Evolutionary conservation across 2,888 invertebrate species (phyloP).

Genomic region (Cerastoderma edule): DNA sequence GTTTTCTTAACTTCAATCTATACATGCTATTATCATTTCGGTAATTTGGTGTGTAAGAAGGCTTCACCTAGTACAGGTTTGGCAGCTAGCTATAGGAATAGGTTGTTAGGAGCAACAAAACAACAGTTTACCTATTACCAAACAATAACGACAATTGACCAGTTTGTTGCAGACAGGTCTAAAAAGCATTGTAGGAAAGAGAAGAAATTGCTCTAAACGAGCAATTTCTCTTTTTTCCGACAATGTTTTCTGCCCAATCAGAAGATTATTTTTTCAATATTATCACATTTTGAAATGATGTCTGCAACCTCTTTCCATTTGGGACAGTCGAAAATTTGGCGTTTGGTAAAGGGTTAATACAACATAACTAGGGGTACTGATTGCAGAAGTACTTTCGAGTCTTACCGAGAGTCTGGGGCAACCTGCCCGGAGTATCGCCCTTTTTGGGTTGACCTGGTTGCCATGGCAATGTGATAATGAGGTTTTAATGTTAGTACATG

Average conservation of each 20-base stretch:
- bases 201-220: not conserved
- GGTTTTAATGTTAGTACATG: constrained; percentile 13
- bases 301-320: not conserved
- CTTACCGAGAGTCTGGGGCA: constrained; percentile 33
- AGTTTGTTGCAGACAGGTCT: too few relatives aligned
- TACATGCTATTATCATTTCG: too few relatives aligned
- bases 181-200: constrained; percentile 7
- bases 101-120: too few relatives aligned
- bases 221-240: not conserved
- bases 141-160: too few relatives aligned
- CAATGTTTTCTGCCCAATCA: too few relatives aligned
- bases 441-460: constrained; percentile 51
- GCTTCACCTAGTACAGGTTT: too few relatives aligned
- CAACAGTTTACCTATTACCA: too few relatives aligned
- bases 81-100: too few relatives aligned
- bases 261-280: too few relatives aligned
- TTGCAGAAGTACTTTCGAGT: not conserved
- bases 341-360: not conserved
- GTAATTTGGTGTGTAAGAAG: too few relatives aligned
- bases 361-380: not conserved
- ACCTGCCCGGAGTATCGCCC: constrained; percentile 40
- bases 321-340: not conserved
- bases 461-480: constrained; percentile 44
- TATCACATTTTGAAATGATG: too few relatives aligned
- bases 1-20: too few relatives aligned